Evolutionary conservation across 2,888 invertebrate genomes (phyloP), one percentile per base, ranked within the genome.

Genomic region (Drosophila anomelani): DNA sequence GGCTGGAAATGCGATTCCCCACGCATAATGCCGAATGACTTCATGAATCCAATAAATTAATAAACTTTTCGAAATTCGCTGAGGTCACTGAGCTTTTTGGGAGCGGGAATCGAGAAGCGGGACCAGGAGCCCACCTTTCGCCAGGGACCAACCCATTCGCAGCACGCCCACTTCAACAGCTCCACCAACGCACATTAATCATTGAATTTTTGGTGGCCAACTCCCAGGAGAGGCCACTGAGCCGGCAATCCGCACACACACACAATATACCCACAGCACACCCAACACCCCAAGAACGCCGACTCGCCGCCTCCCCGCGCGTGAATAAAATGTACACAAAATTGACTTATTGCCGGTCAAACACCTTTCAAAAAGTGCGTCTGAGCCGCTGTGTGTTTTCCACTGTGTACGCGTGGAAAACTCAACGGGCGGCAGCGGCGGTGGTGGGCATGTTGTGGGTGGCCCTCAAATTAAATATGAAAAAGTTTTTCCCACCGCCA

Each of bases 311-410:
- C 62, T 36, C 47, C 64, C 73, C 62, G 76, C 88, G 68, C 78
- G 75, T 76, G 81, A 77, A 90, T 80, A 80, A 83, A 86, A 86
- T 81, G 85, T 87, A 87, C 84, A 88, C 89, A 87, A 90, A 86
- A 86, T 89, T 86, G 85, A 86, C 85, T 86, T 86, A 86, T 85
- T 86, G 90, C 90, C 85, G 90, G 90, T 90, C 85, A 86, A 86
- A 86, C 90, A 86, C 85, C 85, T 86, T 86, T 61, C 82, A 71
- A 87, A 88, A 78, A 60, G 62, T 67, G 75, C 67, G 71, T 74
- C 59, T 70, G 69, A 38, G 58, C 68, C 46, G 39, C 29, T 75
- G 73, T 76, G 66, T 46, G 43, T 51, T 68, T 71, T 72, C 72
- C 58, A 36, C 72, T 41, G 59, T 71, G 59, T 36, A 53, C 69